phyloP scores from a whole-genome alignment of 2,113 vertebrate genomes.

The Nothocercus nigrocapillus region DNA sequence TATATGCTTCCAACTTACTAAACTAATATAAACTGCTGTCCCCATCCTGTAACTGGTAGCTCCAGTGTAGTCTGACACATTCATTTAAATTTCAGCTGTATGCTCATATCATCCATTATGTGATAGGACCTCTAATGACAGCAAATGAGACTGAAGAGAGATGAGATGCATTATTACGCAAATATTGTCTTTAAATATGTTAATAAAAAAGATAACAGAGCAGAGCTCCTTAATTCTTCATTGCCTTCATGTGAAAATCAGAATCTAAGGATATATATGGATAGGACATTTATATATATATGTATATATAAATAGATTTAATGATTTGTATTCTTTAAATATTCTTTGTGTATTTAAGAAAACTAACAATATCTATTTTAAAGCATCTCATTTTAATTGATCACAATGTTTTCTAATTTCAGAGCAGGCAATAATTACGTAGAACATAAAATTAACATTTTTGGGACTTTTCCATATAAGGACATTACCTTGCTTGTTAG shows the following conservation, averaged over 20 bases:
- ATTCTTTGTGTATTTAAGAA: not conserved
- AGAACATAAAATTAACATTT: not conserved
- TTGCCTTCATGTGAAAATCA: not conserved
- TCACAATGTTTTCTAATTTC: not conserved
- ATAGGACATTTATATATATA: not conserved
- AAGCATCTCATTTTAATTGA: not conserved
- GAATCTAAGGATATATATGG: not conserved
- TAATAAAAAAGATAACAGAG: not conserved
- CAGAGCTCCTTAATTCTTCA: not conserved
- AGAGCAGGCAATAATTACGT: not conserved
- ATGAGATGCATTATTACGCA: not conserved
- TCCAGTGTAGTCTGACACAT: not conserved
- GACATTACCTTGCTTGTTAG: not conserved
- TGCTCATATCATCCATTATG: not conserved
- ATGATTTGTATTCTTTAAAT: not conserved
- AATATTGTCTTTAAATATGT: not conserved
- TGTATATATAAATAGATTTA: not conserved
- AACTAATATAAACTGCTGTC: not conserved
- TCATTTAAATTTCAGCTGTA: constrained; percentile 1
- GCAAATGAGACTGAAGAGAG: not conserved
- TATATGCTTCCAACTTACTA: not conserved
- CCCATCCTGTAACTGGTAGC: not conserved
- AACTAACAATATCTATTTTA: not conserved
- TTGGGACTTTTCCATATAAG: not conserved
- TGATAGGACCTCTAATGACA: not conserved